Evolutionary conservation across 1,140 invertebrate genomes (phyloP).

Genomic region (Phenacoccus solenopsis): DNA sequence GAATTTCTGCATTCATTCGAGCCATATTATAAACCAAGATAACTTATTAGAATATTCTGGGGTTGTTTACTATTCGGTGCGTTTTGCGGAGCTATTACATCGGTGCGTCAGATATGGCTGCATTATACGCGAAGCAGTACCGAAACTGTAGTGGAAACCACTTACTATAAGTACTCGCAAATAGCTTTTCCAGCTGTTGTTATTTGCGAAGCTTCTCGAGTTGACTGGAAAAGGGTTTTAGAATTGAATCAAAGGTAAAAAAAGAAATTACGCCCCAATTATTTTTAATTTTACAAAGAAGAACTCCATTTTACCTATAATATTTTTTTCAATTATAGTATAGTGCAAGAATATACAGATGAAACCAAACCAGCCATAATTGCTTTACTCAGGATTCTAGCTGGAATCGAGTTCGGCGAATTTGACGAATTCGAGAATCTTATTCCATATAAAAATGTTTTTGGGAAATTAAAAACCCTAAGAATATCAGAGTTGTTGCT

Average conservation of each 20-base stretch:
- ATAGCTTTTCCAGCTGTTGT: constrained; percentile 30
- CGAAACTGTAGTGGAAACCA: constrained; percentile 28
- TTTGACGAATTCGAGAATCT: constrained; percentile 26
- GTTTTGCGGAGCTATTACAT: constrained; percentile 10
- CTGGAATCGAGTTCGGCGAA: constrained; percentile 25
- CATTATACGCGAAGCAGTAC: constrained; percentile 22
- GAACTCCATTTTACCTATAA: too few relatives aligned
- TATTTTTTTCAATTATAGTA: too few relatives aligned
- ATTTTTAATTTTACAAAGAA: too few relatives aligned
- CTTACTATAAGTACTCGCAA: constrained; percentile 26
- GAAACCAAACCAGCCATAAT: neutral
- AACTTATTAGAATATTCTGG: constrained; percentile 21
- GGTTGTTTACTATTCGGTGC: constrained; percentile 21
- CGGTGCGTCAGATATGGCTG: constrained; percentile 20
- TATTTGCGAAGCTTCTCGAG: constrained; percentile 28
- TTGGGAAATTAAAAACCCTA: neutral
- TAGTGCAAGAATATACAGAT: neutral
- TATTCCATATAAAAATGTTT: neutral
- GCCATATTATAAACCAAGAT: neutral
- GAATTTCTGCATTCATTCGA: neutral
- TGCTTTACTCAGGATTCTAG: constrained; percentile 23
- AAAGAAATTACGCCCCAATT: too few relatives aligned
- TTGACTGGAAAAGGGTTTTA: constrained; percentile 27
- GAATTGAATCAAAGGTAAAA: constrained; percentile 10
- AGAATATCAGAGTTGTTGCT: neutral